These are phyloP conservation scores for Coryphaenoides rupestris DNA, from an alignment of 2,113 vertebrate species.

Conservation along the genomic window DNA sequence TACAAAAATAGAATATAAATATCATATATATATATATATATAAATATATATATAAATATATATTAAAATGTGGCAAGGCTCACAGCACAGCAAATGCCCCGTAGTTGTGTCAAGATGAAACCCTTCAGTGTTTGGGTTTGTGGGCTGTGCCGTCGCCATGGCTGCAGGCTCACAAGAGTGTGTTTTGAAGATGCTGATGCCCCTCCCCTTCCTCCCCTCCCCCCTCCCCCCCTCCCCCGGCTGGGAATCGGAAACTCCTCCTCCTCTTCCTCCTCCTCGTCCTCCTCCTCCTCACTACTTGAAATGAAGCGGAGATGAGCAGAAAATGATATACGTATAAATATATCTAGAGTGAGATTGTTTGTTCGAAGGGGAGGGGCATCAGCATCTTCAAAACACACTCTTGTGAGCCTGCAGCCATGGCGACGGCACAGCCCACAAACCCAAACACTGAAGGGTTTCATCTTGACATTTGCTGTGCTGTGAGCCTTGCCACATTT, in stretches of 20 bases:
- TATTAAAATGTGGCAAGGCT: constrained; percentile 41
- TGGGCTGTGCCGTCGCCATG: constrained; percentile 49
- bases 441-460: not conserved
- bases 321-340: too few species aligned
- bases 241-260: too few species aligned
- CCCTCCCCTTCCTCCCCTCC: too few species aligned
- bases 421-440: constrained; percentile 48
- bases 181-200: constrained; percentile 36
- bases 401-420: constrained; percentile 30
- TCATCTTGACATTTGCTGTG: not conserved
- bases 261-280: too few species aligned
- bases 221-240: too few species aligned
- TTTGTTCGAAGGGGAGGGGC: constrained; percentile 58
- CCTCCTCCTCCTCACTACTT: too few species aligned
- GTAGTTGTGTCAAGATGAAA: too few species aligned
- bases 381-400: constrained; percentile 35
- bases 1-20: too few species aligned
- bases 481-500: constrained; percentile 36
- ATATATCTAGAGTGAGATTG: constrained; percentile 68
- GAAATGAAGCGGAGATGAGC: too few species aligned
- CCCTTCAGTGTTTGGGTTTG: constrained; percentile 5
- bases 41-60: not conserved
- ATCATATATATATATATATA: not conserved
- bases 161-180: constrained; percentile 27
- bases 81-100: constrained; percentile 15